Conservation (phyloP, 2,888 invertebrate genomes). For the Cephalotes varians region DNA sequence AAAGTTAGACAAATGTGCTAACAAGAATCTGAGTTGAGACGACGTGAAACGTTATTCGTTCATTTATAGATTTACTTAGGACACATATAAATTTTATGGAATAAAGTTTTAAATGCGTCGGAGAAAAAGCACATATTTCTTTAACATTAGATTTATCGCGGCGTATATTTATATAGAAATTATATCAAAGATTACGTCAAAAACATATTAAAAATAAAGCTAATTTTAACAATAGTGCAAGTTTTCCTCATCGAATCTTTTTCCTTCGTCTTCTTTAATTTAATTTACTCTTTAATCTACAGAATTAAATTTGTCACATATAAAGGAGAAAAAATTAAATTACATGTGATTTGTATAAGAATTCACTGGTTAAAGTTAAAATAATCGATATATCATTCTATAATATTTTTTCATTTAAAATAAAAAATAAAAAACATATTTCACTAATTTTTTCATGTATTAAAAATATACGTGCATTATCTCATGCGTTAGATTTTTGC, state of each 20-base stretch:
- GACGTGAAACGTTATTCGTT: not conserved
- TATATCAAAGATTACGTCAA: not conserved
- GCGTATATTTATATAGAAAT: too few species aligned
- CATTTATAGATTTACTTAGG: not conserved
- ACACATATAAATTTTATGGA: not conserved
- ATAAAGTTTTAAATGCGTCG: not conserved
- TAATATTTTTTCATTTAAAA: not conserved
- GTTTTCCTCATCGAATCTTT: not conserved
- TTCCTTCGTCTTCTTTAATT: not conserved
- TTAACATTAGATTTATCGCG: too few species aligned
- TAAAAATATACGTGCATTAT: not conserved
- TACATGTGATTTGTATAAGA: not conserved
- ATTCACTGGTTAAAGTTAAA: not conserved
- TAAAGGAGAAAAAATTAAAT: not conserved
- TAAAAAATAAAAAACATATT: too few species aligned
- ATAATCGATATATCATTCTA: not conserved
- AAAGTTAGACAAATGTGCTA: not conserved
- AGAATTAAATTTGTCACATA: constrained; percentile 13
- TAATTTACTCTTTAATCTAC: too few species aligned
- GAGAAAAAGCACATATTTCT: too few species aligned
- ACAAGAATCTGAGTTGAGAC: not conserved
- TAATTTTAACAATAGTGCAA: not conserved
- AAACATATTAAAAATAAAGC: not conserved
- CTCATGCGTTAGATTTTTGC: not conserved
- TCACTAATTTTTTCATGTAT: not conserved